Evolutionary conservation across 2,797 vertebrate species (phyloP).

Genomic region (Eidolon dupreanum): DNA sequence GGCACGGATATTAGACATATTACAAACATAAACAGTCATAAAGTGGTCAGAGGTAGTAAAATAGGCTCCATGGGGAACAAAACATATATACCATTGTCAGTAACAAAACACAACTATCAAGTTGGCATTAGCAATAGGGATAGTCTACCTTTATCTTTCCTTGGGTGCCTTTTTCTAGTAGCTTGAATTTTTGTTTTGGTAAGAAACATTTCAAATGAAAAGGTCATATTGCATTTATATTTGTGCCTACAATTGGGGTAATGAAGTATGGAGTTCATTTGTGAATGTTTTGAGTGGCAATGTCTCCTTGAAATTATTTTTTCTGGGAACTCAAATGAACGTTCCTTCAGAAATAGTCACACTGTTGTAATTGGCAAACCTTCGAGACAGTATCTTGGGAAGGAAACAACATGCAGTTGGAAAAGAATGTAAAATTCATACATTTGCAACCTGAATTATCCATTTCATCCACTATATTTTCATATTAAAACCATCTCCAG

Average conservation of each 20-base stretch:
- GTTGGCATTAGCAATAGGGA: not conserved
- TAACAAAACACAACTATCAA: not conserved
- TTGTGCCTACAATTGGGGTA: constrained; percentile 60
- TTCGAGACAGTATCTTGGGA: constrained; percentile 57
- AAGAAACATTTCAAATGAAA: constrained; percentile 59
- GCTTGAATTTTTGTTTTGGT: not conserved
- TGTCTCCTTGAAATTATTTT: constrained; percentile 65
- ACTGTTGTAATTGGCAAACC: constrained; percentile 53
- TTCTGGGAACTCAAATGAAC: constrained; percentile 68
- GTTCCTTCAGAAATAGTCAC: constrained; percentile 68
- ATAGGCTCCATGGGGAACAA: not conserved
- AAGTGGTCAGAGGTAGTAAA: constrained; percentile 43
- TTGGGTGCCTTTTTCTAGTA: not conserved
- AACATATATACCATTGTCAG: not conserved
- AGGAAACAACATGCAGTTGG: constrained; percentile 59
- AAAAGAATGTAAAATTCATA: constrained; percentile 56
- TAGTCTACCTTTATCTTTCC: not conserved
- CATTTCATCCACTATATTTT: constrained; percentile 61
- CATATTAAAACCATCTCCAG: constrained; percentile 65
- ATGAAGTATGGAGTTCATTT: constrained; percentile 67
- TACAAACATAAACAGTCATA: constrained; percentile 35
- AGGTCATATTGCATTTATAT: constrained; percentile 40
- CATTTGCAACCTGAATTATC: constrained; percentile 58
- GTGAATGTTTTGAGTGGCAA: constrained; percentile 73
- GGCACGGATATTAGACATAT: constrained; percentile 28